phyloP scores from a whole-genome alignment of 1,140 invertebrate species.

The Ephestia elutella region DNA sequence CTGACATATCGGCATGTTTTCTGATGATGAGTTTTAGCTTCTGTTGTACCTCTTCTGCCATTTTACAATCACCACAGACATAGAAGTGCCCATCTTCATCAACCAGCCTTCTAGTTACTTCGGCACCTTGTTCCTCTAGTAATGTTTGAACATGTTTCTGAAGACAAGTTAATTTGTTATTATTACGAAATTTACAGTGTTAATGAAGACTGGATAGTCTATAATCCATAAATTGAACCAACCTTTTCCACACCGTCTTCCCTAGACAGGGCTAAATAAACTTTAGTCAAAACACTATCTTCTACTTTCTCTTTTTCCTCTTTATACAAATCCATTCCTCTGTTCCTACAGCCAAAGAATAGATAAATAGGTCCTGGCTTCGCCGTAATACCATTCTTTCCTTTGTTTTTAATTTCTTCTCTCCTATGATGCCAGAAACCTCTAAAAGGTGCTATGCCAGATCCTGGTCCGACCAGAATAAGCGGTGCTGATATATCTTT shows the following conservation, averaged over 20 bases:
- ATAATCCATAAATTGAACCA: constrained; percentile 26
- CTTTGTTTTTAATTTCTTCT: constrained; percentile 35
- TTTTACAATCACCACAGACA: constrained; percentile 98
- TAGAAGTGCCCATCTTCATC: constrained; percentile 93
- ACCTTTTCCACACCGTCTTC: constrained; percentile 88
- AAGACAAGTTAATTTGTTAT: constrained; percentile 31
- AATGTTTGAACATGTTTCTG: constrained; percentile 96
- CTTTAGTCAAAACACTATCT: constrained; percentile 82
- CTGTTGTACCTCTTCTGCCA: constrained; percentile 98
- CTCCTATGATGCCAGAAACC: constrained; percentile 92
- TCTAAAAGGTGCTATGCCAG: constrained; percentile 93
- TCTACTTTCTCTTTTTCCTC: constrained; percentile 85
- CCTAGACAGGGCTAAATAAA: constrained; percentile 89
- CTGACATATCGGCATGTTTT: constrained; percentile 83
- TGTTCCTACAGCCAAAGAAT: constrained; percentile 93
- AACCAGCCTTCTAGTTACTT: constrained; percentile 85
- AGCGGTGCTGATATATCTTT: constrained; percentile 86
- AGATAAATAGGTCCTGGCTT: constrained; percentile 83
- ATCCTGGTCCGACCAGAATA: constrained; percentile 95
- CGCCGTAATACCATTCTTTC: constrained; percentile 18
- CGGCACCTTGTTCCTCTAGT: constrained; percentile 82
- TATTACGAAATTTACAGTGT: constrained; percentile 4
- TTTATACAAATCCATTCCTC: constrained; percentile 87
- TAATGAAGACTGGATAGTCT: neutral
- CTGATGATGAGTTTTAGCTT: constrained; percentile 91